Conservation (phyloP, 2,888 invertebrate genomes). For the Osmoderma eremita region DNA sequence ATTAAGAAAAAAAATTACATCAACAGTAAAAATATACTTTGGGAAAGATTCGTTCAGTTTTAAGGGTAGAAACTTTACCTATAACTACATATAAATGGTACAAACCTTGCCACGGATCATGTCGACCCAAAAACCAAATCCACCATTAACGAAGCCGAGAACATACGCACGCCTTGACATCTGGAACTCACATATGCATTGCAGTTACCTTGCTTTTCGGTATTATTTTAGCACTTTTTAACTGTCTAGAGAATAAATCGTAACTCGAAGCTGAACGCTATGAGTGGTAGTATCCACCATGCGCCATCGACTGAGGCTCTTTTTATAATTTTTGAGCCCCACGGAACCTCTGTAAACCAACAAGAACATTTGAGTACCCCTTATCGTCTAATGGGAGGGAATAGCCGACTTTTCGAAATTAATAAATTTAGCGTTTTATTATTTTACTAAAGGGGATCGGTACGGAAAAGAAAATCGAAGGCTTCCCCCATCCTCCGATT, state of each 20-base stretch:
- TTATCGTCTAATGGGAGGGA: slow-evolving; percentile 43
- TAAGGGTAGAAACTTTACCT: too few relatives aligned
- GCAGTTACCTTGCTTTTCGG: slow-evolving; percentile 38
- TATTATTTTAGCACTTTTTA: slow-evolving; percentile 18
- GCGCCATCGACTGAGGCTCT: slow-evolving; percentile 40
- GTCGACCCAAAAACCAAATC: neutral
- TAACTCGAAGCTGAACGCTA: slow-evolving; percentile 42
- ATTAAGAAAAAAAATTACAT: too few relatives aligned
- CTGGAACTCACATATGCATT: slow-evolving; percentile 39
- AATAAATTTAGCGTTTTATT: too few relatives aligned
- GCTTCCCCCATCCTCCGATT: too few relatives aligned
- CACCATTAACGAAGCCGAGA: neutral
- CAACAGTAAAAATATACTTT: too few relatives aligned
- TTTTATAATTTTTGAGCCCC: slow-evolving; percentile 46
- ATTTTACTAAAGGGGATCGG: neutral
- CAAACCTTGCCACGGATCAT: slow-evolving; percentile 26
- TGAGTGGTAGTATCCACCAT: slow-evolving; percentile 41
- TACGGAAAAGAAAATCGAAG: slow-evolving; percentile 11
- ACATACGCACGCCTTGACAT: slow-evolving; percentile 1
- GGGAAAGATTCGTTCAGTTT: too few relatives aligned
- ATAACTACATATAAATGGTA: slow-evolving; percentile 1
- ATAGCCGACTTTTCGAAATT: slow-evolving; percentile 44
- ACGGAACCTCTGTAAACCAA: slow-evolving; percentile 65
- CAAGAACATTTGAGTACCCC: slow-evolving; percentile 63
- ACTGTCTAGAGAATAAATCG: slow-evolving; percentile 36